Conservation (phyloP, 2,113 vertebrate genomes). For the Pseudopipra pipra region DNA sequence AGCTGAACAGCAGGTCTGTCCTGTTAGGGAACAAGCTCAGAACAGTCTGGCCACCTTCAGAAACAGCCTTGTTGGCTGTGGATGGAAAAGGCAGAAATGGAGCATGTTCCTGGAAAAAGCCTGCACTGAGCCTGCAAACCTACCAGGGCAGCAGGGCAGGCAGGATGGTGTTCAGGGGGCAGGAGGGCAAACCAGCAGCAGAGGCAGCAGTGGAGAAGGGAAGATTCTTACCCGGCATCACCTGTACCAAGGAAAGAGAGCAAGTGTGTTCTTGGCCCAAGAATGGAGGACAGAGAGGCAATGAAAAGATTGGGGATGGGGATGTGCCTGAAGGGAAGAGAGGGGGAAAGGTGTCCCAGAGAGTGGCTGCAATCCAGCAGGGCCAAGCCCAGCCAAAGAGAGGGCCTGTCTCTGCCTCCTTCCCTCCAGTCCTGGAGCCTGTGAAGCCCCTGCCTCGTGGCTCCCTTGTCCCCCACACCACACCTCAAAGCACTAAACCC, state of each 20-base stretch:
- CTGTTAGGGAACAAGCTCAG: conserved; percentile 60
- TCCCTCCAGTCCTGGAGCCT: not conserved
- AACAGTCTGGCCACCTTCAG: conserved; percentile 75
- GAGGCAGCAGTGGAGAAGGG: not conserved
- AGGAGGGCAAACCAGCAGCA: not conserved
- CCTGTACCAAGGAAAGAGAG: not conserved
- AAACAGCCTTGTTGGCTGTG: not conserved
- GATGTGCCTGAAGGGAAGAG: fast-evolving
- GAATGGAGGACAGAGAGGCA: not conserved
- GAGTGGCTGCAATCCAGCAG: not conserved
- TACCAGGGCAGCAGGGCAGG: not conserved
- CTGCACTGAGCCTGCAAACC: not conserved
- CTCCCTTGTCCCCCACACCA: not conserved
- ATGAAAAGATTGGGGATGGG: not conserved
- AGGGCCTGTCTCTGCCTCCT: not conserved
- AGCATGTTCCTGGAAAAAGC: not conserved
- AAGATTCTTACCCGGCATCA: not conserved
- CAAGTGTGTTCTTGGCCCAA: not conserved
- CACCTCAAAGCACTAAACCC: not conserved
- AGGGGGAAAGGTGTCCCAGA: conserved; percentile 10
- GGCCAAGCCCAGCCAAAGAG: not conserved
- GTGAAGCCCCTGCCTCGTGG: not conserved
- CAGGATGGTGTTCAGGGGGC: not conserved
- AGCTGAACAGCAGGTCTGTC: not conserved
- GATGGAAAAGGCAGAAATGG: not conserved